Evolutionary conservation across 1,140 invertebrate species (phyloP).

Genomic region (Babylonia areolata): DNA sequence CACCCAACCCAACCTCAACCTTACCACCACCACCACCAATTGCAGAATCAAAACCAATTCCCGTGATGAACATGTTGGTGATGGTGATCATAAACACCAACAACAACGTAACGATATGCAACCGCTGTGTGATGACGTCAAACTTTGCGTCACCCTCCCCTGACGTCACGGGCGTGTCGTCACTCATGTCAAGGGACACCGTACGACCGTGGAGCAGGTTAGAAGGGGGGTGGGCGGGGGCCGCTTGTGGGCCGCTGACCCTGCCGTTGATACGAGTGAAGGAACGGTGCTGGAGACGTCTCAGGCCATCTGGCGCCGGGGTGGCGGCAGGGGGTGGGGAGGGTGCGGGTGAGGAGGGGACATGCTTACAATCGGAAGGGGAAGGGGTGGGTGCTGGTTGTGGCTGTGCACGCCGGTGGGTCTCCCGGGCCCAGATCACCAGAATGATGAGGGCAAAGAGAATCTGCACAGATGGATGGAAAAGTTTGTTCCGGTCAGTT

Average conservation of each 20-base stretch:
- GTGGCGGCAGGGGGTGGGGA: background rate
- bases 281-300: background rate
- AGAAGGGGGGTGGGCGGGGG: background rate
- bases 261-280: background rate
- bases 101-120: constrained; percentile 4
- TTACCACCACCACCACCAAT: background rate
- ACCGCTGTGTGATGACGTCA: background rate
- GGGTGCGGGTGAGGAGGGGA: background rate
- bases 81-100: constrained; percentile 29
- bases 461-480: background rate
- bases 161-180: background rate
- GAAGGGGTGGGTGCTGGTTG: no score
- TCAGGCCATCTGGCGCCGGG: background rate
- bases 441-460: constrained; percentile 23
- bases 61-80: constrained; percentile 28
- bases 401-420: background rate
- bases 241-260: background rate
- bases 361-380: no score
- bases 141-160: background rate
- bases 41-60: constrained; percentile 17
- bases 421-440: constrained; percentile 8
- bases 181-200: background rate
- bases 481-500: no score
- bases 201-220: background rate
- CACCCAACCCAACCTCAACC: no score